A percentile compares a stretch with the other conserved stretches of the same genome.
These are phyloP conservation scores for Polypedilum vanderplanki DNA, from an alignment of 1,140 invertebrate genomes.

Conservation along the genomic window DNA sequence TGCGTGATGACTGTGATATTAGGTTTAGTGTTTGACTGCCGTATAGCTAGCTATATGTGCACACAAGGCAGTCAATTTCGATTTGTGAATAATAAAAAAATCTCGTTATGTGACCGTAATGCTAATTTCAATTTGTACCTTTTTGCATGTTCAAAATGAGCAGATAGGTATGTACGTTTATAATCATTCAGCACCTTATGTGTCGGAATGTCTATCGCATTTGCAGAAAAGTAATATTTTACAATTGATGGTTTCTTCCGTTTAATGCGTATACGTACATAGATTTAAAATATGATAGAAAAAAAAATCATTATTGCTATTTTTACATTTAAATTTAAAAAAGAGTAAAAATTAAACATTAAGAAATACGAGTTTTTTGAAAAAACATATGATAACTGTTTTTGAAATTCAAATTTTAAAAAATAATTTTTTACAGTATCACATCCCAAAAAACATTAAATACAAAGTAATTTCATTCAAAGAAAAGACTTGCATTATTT, in stretches of 20 bases:
- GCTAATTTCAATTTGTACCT: constrained; percentile 25
- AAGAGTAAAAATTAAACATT: not conserved
- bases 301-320: not conserved
- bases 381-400: not conserved
- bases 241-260: constrained; percentile 16
- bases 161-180: too few species aligned
- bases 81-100: constrained; percentile 20
- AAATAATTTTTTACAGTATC: too few species aligned
- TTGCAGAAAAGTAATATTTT: not conserved
- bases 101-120: constrained; percentile 27
- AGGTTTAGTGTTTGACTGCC: too few species aligned
- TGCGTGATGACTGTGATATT: not conserved
- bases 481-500: not conserved
- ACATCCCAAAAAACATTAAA: too few species aligned
- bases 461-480: too few species aligned
- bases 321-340: not conserved
- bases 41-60: not conserved
- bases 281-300: not conserved
- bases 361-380: not conserved
- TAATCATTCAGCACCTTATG: not conserved
- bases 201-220: not conserved
- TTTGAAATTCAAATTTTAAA: too few species aligned
- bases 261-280: not conserved
- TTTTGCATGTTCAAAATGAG: not conserved
- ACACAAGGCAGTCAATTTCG: constrained; percentile 10